Evolutionary conservation across 2,888 invertebrate genomes (phyloP).

Genomic region (Halictus quadricinctus): DNA sequence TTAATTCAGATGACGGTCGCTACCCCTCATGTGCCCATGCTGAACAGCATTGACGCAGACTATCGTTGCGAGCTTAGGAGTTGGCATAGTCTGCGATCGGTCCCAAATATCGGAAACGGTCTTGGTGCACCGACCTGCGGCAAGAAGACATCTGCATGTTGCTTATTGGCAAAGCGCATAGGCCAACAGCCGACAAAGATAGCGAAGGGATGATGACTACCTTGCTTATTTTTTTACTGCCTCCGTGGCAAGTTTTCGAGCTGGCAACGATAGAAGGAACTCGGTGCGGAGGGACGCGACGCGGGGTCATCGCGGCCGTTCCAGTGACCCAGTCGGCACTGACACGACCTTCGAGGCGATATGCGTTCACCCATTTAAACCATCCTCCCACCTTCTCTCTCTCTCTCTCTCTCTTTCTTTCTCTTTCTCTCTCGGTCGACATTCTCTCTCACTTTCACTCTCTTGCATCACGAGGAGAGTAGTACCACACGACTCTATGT

Average conservation of each 20-base stretch:
- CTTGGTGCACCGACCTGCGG: no score
- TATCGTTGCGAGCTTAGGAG: neutral
- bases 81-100: neutral
- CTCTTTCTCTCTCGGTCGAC: neutral
- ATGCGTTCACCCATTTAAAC: conserved; percentile 70
- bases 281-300: conserved; percentile 37
- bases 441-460: conserved; percentile 57
- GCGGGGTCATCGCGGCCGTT: conserved; percentile 60
- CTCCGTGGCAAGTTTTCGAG: neutral
- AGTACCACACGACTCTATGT: neutral
- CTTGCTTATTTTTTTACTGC: neutral
- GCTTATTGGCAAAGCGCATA: neutral
- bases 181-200: neutral
- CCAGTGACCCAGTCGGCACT: conserved; percentile 73
- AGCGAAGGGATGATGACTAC: neutral
- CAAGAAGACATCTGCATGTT: neutral
- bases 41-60: no score
- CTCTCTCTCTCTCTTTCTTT: conserved; percentile 31
- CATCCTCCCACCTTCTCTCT: conserved; percentile 38
- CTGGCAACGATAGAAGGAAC: neutral
- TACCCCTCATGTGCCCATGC: neutral
- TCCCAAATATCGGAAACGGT: neutral
- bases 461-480: conserved; percentile 47
- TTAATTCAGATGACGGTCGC: neutral
- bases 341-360: conserved; percentile 70